Base-by-base conservation (phyloP, 2,888 invertebrate genomes). In the Luffia ferchaultella region DNA sequence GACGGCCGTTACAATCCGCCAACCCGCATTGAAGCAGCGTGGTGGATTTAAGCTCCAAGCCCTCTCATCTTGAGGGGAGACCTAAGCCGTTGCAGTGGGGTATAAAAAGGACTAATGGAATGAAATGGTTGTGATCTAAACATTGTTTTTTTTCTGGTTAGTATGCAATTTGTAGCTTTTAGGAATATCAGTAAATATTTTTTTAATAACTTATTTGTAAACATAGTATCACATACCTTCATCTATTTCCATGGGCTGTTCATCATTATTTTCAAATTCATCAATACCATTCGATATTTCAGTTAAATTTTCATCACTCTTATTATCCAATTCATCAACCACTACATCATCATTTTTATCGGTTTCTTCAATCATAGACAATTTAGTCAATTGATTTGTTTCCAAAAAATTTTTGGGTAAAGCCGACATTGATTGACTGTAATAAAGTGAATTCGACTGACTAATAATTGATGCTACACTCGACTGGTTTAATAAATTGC, bases 161-260 rank as follows among this genome's bases (percentile, higher is more conserved):
- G n/a, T n/a, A n/a, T n/a, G n/a, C n/a, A n/a, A n/a, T n/a, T n/a
- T n/a, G n/a, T n/a, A n/a, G n/a, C n/a, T n/a, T n/a, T n/a, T n/a
- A n/a, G n/a, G n/a, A n/a, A n/a, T n/a, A n/a, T n/a, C n/a, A n/a
- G n/a, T n/a, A n/a, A n/a, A n/a, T n/a, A n/a, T n/a, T n/a, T n/a
- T n/a, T n/a, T n/a, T n/a, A n/a, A n/a, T n/a, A n/a, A n/a, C n/a
- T n/a, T n/a, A n/a, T n/a, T n/a, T n/a, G n/a, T n/a, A n/a, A n/a
- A n/a, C n/a, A n/a, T n/a, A n/a, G n/a, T n/a, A n/a, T n/a, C n/a
- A n/a, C n/a, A n/a, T 58, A 74, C 76, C 75, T 63, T 74, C 72
- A 62, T 76, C 74, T 54, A 70, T 71, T 42, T 74, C 71, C 70
- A 77, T 70, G 0, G 58, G 49, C 1, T 61, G 52, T 2, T 69